phyloP scores from a whole-genome alignment of 2,113 vertebrate genomes.

The Sialia sialis region DNA sequence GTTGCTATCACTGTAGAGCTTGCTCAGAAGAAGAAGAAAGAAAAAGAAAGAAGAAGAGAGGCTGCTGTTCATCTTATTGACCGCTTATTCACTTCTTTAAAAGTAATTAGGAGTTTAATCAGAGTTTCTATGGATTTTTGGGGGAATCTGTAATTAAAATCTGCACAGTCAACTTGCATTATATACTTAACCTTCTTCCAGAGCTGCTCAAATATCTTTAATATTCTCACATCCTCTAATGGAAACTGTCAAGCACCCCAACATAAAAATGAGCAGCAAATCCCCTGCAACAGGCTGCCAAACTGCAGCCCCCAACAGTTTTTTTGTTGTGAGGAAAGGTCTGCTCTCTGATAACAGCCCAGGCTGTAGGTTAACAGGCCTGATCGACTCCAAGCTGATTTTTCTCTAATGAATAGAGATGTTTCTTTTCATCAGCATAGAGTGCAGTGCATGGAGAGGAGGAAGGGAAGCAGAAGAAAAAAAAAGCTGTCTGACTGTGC shows the following conservation, averaged over 20 bases:
- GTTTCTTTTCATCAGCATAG: conserved; percentile 49
- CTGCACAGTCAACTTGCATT: conserved; percentile 47
- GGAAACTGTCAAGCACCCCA: conserved; percentile 18
- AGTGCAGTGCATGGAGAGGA: not conserved
- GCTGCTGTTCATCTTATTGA: conserved; percentile 62
- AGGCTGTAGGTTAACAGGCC: conserved; percentile 40
- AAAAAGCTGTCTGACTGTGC: not conserved
- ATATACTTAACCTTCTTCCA: conserved; percentile 49
- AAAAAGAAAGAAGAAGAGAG: conserved; percentile 19
- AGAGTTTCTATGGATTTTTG: conserved; percentile 68
- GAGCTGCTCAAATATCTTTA: conserved; percentile 34
- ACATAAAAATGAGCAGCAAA: not conserved
- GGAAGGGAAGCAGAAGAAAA: not conserved
- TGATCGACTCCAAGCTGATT: conserved; percentile 13
- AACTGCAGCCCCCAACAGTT: not conserved
- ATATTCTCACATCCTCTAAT: conserved; percentile 41
- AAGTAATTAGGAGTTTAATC: conserved; percentile 72
- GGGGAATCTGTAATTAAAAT: conserved; percentile 74
- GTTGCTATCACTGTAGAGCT: not conserved
- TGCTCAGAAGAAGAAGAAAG: not conserved
- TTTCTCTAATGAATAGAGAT: conserved; percentile 56
- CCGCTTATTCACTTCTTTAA: conserved; percentile 64
- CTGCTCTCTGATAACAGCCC: not conserved
- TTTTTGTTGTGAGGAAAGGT: conserved; percentile 12
- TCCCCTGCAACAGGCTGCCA: not conserved